Evolutionary conservation across 2,113 vertebrate genomes (phyloP).

Genomic region (Gobiocypris rarus): DNA sequence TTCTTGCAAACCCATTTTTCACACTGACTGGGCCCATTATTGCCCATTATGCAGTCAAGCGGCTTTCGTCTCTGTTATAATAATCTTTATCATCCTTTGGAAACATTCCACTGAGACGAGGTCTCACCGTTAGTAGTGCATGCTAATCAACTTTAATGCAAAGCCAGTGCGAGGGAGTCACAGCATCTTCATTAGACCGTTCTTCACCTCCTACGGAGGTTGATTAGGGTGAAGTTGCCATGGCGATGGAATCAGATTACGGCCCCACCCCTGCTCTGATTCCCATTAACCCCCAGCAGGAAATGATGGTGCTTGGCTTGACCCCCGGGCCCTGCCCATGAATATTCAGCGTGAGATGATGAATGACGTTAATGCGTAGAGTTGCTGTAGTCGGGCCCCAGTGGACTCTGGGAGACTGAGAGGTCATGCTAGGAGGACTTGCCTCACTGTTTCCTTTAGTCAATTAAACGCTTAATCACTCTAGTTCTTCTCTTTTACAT

Average conservation of each 20-base stretch:
- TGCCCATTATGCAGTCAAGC: constrained; percentile 34
- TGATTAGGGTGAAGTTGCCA: constrained; percentile 68
- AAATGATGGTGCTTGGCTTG: constrained; percentile 46
- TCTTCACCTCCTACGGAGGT: constrained; percentile 62
- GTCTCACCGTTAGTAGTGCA: constrained; percentile 64
- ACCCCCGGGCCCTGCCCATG: constrained; percentile 50
- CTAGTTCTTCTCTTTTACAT: neutral
- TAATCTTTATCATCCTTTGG: constrained; percentile 40
- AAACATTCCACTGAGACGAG: constrained; percentile 21
- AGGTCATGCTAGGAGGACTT: constrained; percentile 43
- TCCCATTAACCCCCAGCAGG: constrained; percentile 66
- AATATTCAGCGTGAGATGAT: constrained; percentile 54
- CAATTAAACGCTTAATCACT: constrained; percentile 56
- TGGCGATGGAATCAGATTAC: constrained; percentile 71
- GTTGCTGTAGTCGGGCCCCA: constrained; percentile 40
- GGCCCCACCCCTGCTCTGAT: constrained; percentile 60
- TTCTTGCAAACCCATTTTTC: constrained; percentile 34
- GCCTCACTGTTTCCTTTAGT: constrained; percentile 43
- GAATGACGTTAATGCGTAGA: constrained; percentile 54
- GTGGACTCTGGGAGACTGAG: constrained; percentile 33
- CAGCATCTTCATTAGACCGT: constrained; percentile 32
- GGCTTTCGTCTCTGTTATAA: constrained; percentile 17
- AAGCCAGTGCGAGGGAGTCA: constrained; percentile 56
- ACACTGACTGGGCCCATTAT: constrained; percentile 17
- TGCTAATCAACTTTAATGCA: constrained; percentile 75